These are phyloP conservation scores for Naja naja DNA, from an alignment of 2,113 vertebrate genomes.

Conservation along the genomic window DNA sequence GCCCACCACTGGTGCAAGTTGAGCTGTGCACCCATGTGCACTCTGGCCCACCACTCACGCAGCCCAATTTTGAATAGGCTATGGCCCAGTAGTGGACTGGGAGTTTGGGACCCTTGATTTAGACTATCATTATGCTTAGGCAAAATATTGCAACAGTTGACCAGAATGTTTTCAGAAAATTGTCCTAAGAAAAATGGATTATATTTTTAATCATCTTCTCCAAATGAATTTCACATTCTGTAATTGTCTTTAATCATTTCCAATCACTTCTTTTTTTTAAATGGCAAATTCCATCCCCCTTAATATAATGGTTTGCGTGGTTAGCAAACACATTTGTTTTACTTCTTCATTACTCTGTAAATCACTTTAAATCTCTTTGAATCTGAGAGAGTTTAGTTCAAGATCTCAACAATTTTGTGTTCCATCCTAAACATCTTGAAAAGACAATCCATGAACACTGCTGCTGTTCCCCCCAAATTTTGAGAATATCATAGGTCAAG, in stretches of 20 bases:
- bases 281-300: not conserved
- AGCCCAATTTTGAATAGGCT: not conserved
- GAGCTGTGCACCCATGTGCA: fast-evolving
- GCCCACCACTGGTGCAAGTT: fast-evolving
- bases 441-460: not conserved
- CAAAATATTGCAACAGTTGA: not conserved
- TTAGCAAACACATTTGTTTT: not conserved
- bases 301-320: not conserved
- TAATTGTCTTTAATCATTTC: not conserved
- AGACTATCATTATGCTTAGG: not conserved
- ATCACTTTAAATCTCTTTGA: not conserved
- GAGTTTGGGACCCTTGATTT: not conserved
- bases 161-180: not conserved
- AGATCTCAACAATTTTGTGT: not conserved
- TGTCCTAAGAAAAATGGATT: not conserved
- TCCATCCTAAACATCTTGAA: not conserved
- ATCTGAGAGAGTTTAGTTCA: not conserved
- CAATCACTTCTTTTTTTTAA: not conserved
- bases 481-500: not conserved
- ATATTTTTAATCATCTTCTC: not conserved
- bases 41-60: not conserved
- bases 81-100: not conserved
- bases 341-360: not conserved
- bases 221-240: not conserved
- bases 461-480: not conserved